These are phyloP conservation scores for Xyrichtys novacula DNA, from an alignment of 2,797 vertebrate species.

Conservation along the genomic window DNA sequence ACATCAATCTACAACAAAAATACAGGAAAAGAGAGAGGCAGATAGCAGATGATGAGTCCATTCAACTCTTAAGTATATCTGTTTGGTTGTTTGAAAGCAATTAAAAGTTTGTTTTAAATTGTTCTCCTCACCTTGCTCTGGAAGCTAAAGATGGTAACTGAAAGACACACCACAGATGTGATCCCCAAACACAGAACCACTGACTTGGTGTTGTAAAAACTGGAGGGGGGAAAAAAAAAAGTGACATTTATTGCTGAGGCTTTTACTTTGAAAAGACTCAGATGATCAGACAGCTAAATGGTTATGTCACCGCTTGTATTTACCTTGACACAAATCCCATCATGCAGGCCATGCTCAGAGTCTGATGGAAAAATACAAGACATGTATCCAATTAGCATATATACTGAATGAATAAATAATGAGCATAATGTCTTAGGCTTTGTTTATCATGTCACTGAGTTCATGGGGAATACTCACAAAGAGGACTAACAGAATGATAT, in stretches of 20 bases:
- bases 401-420: not conserved
- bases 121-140: conserved; percentile 89
- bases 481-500: conserved; percentile 90
- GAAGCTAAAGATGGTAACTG: conserved; percentile 94
- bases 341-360: conserved; percentile 85
- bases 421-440: fast-evolving
- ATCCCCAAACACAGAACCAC: conserved; percentile 93
- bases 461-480: conserved; percentile 90
- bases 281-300: not conserved
- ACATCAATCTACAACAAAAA: conserved; percentile 87
- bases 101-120: not conserved
- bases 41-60: not conserved
- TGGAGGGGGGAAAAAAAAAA: conserved; percentile 63
- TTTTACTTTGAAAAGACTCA: not conserved
- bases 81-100: not conserved
- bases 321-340: conserved; percentile 87
- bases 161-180: conserved; percentile 92
- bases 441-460: conserved; percentile 1
- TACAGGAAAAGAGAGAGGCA: too few species aligned
- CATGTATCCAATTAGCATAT: not conserved
- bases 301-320: conserved; percentile 3
- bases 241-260: not conserved
- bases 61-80: not conserved
- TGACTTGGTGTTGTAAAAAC: conserved; percentile 94
- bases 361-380: conserved; percentile 63